Evolutionary conservation across 2,888 invertebrate genomes (phyloP).

Genomic region (Parnassius apollo): DNA sequence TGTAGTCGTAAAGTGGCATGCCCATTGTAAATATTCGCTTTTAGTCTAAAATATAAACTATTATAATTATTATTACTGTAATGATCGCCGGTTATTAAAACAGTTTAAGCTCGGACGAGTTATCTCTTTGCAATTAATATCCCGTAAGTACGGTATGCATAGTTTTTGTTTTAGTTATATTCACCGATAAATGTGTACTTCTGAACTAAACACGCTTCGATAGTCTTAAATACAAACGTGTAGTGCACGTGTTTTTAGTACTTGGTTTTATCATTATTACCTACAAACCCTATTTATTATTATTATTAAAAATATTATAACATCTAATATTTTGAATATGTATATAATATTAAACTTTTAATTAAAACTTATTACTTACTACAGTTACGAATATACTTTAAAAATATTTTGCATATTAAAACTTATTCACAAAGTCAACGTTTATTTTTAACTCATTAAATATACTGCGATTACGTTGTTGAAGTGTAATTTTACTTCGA

Average conservation of each 20-base stretch:
- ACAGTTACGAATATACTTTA: too few species aligned
- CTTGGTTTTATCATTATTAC: background rate
- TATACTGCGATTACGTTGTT: too few species aligned
- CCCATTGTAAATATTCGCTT: slow-evolving; percentile 74
- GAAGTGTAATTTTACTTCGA: too few species aligned
- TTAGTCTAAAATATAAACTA: slow-evolving; percentile 59
- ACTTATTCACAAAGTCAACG: too few species aligned
- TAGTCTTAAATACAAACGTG: background rate
- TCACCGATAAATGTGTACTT: background rate
- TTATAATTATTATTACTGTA: slow-evolving; percentile 39
- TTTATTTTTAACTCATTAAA: too few species aligned
- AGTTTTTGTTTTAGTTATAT: slow-evolving; percentile 18
- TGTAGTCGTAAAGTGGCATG: slow-evolving; percentile 64
- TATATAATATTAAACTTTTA: too few species aligned
- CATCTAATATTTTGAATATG: too few species aligned
- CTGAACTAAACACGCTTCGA: slow-evolving; percentile 13
- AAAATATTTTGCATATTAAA: too few species aligned
- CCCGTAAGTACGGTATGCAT: slow-evolving; percentile 5
- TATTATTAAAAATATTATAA: background rate
- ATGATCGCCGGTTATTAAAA: slow-evolving; percentile 9
- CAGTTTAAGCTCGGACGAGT: slow-evolving; percentile 2
- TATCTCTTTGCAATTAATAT: slow-evolving; percentile 3
- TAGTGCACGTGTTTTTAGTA: background rate
- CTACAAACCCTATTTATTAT: background rate
- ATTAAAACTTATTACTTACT: too few species aligned